Base-by-base conservation (phyloP, 1,140 invertebrate species). In the Theocolax elegans region DNA sequence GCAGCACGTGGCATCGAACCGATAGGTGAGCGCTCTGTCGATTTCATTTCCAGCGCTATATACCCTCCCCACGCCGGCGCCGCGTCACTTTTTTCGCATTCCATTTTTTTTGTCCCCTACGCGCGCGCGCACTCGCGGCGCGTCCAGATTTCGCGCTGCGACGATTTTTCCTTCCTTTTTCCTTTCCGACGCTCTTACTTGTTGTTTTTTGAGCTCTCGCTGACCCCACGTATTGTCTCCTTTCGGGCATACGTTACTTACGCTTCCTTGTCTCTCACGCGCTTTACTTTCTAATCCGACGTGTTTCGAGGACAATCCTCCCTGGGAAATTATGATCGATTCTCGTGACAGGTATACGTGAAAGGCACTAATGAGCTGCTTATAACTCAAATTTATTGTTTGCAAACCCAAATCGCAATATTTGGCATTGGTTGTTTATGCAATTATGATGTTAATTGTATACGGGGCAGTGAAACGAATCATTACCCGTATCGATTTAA, bases 1-100 rank as follows among this genome's bases (percentile, higher is more conserved):
- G 48, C 3, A 25, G 64, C 66, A 68, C 44, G 56, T 44, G 54
- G 23, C 38, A 78, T 77, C 75, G 74, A 72, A 76, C 78, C 81
- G 76, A 82, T 82, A 81, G 81, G 78, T 81, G 80, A 80, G 80
- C 75, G 81, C 75, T 76, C 81, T 80, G 81, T 82, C 81, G 78
- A 81, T 82, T 81, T 81, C 79, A 76, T 78, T 79, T 80, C 67
- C 67, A 70, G 65, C 46, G 64, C 69, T n/a, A 54, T 72, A 67
- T 71, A 10, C 46, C 51, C 10, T 15, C 49, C 27, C 62, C 49
- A 44, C 9, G 15, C 17, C 64, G 9, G 13, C 3, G 6, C 2
- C 65, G 60, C 73, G 65, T 62, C 71, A 74, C 72, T 78, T 76
- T 79, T 79, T 73, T 66, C 23, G 21, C 71, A 63, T 58, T 64